Base-by-base conservation (phyloP, 2,113 vertebrate species). In the Notothenia rossii region DNA sequence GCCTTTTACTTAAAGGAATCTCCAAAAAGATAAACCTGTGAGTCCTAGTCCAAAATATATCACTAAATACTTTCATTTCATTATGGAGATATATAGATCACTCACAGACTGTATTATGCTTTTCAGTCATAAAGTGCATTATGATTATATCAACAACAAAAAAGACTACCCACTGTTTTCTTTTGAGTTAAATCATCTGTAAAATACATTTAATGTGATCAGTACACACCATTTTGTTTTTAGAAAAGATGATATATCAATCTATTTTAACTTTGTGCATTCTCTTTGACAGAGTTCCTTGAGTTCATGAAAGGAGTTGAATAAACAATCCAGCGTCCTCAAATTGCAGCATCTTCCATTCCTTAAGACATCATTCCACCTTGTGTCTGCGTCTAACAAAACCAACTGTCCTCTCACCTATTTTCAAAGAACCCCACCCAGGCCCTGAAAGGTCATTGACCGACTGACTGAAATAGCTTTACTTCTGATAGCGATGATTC, bases 261-360 rank as follows among this genome's bases (percentile, higher is more conserved):
- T 48, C 7, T 51, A 29, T 20, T 79, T 20, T 79, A 20, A 67
- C 48, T 25, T 43, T 63, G 51, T 67, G 13, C 13, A 0, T 58
- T 85, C 15, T 83, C 48, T 73, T 59, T 66, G 33, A 76, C 91
- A 95, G 94, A 95, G 76, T 95, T 95, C 78, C 85, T 95, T 90
- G 94, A 95, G 60, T 95, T 95, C 72, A 95, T 95, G 94, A 95
- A 95, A 86, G 94, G 94, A 17, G 94, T 95, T 15, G 94, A 95
- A 79, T 95, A 93, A 89, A 87, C 48, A 59, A 81, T 25, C 67
- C 22, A 25, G 2, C 71, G 51, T n/a, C 17, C 11, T 71, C 64
- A 33, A n/a, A 17, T 53, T 13, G 15, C 49, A 53, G 14, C 45
- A 79, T 9, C 49, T 46, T 54, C 60, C 40, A 40, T 80, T 83